Percentiles rank a stretch among this genome's conserved stretches.
Evolutionary conservation across 2,888 invertebrate genomes (phyloP).

Genomic region (Acanthosepion lycidas): DNA sequence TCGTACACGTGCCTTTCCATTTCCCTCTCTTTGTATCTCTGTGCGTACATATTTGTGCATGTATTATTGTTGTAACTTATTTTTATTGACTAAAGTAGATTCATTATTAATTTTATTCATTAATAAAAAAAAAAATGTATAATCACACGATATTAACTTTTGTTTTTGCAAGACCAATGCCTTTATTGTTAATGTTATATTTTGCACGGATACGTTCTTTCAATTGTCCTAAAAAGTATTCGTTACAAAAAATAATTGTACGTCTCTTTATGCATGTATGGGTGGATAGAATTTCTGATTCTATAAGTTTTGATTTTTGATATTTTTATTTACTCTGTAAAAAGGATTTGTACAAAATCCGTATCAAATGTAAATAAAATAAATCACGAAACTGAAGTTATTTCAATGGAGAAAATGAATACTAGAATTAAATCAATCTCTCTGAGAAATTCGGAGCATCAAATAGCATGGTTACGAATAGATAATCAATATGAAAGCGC

Average conservation of each 20-base stretch:
- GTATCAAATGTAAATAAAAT: too few species aligned
- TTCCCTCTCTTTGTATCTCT: not conserved
- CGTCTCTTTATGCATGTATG: not conserved
- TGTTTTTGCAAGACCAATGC: not conserved
- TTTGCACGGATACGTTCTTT: not conserved
- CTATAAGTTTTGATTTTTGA: not conserved
- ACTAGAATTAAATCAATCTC: too few species aligned
- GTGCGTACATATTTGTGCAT: conserved; percentile 21
- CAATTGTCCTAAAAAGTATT: not conserved
- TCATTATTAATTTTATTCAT: not conserved
- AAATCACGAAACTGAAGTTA: too few species aligned
- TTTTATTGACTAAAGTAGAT: not conserved
- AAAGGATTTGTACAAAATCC: too few species aligned
- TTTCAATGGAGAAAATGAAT: too few species aligned
- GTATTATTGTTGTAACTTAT: not conserved
- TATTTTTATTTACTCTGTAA: not conserved
- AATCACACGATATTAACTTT: not conserved
- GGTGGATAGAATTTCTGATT: not conserved
- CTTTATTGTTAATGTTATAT: not conserved
- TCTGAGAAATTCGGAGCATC: too few species aligned
- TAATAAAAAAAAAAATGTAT: not conserved
- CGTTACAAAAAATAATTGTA: not conserved
- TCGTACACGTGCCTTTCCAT: not conserved
- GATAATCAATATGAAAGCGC: too few species aligned
- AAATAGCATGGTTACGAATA: too few species aligned